Conservation (phyloP, 2,797 vertebrate species). For the Phylloscopus collybita region DNA sequence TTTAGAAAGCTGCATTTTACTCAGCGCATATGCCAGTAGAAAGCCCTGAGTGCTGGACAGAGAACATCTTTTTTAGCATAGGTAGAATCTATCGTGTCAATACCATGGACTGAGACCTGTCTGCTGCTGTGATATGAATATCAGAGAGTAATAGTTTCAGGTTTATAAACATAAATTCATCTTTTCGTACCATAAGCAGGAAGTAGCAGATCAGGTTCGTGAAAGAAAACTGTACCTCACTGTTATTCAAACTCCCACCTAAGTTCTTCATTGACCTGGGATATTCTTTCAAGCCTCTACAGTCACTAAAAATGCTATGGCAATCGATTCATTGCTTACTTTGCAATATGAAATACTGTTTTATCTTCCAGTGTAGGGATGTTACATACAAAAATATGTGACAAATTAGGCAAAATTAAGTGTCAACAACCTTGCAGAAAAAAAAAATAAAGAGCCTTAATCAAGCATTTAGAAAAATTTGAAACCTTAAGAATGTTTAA, state of each 20-base stretch:
- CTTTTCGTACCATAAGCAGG: neutral
- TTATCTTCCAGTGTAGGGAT: neutral
- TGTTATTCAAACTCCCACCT: neutral
- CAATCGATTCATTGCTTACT: neutral
- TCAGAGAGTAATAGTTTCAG: neutral
- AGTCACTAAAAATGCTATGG: neutral
- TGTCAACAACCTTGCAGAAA: neutral
- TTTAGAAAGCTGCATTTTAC: conserved; percentile 36
- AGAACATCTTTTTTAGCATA: neutral
- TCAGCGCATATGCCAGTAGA: neutral
- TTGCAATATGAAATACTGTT: neutral
- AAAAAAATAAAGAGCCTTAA: neutral
- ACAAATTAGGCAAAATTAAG: conserved; percentile 22
- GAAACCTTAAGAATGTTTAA: neutral
- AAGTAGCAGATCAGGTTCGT: neutral
- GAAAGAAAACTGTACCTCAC: neutral
- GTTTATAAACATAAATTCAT: conserved; percentile 21
- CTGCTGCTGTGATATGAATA: neutral
- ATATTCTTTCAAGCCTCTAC: neutral
- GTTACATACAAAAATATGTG: neutral
- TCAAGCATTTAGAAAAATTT: neutral
- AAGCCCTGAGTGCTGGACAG: neutral
- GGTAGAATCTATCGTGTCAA: neutral
- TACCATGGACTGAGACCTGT: neutral
- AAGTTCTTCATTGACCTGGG: neutral